Evolutionary conservation across 1,140 invertebrate species (phyloP).

Genomic region (Scylla paramamosain): DNA sequence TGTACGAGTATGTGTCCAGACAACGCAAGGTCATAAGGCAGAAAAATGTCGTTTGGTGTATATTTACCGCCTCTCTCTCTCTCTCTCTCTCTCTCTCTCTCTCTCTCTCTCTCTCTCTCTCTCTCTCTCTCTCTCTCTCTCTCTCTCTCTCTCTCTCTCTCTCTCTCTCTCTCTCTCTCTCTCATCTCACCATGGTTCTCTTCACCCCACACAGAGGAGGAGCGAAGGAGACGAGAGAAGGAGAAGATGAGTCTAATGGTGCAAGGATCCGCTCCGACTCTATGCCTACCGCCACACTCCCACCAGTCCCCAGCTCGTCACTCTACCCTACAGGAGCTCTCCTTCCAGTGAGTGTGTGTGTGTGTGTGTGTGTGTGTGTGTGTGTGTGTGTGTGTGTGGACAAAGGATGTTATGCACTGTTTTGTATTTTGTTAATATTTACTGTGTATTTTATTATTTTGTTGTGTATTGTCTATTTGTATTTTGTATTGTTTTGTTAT

Average conservation of each 20-base stretch:
- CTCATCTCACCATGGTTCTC: not conserved
- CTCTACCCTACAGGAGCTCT: not conserved
- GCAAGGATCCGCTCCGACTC: not conserved
- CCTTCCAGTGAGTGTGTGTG: not conserved
- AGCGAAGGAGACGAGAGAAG: not conserved
- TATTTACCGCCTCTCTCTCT: not conserved
- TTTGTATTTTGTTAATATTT: too few relatives aligned
- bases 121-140: not conserved
- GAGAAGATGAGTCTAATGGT: not conserved
- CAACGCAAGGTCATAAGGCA: too few relatives aligned
- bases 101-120: not conserved
- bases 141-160: slow-evolving; percentile 2
- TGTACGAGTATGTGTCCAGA: not conserved
- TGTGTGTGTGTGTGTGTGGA: not conserved
- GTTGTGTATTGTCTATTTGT: too few relatives aligned
- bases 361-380: not conserved
- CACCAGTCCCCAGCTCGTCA: not conserved
- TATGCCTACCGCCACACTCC: not conserved
- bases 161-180: slow-evolving; percentile 29
- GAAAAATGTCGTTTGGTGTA: too few relatives aligned
- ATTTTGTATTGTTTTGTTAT: too few relatives aligned
- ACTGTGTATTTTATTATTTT: too few relatives aligned
- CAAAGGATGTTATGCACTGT: not conserved
- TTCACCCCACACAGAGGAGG: not conserved
- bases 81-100: not conserved